Evolutionary conservation across 1,140 invertebrate species (phyloP).

Genomic region (Dinoponera quadriceps): DNA sequence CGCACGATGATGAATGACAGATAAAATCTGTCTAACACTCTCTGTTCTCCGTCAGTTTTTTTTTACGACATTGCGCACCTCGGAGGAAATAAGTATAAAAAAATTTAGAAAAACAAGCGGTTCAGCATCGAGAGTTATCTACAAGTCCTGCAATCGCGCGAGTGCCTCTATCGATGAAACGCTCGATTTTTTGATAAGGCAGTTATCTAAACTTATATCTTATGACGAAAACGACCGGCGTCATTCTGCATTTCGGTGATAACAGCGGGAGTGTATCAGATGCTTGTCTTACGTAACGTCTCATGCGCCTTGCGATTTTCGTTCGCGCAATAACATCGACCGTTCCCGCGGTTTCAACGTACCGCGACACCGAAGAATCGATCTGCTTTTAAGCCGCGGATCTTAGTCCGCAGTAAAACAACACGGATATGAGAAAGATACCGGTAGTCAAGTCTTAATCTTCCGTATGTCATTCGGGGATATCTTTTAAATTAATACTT

Average conservation of each 20-base stretch:
- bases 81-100: too few species aligned
- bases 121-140: neutral
- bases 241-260: neutral
- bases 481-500: neutral
- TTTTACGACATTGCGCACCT: too few species aligned
- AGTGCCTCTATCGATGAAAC: slow-evolving; percentile 32
- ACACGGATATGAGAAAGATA: neutral
- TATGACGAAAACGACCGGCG: slow-evolving; percentile 5
- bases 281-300: slow-evolving; percentile 22
- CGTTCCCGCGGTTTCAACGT: neutral
- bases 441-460: neutral
- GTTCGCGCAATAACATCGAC: slow-evolving; percentile 19
- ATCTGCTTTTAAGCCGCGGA: neutral
- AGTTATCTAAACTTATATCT: slow-evolving; percentile 30
- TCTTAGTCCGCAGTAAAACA: neutral
- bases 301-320: neutral
- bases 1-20: too few species aligned
- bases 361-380: slow-evolving; percentile 9
- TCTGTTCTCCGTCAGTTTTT: too few species aligned
- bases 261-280: slow-evolving; percentile 33
- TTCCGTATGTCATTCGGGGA: neutral
- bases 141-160: neutral
- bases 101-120: too few species aligned
- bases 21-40: too few species aligned
- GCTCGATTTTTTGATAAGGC: neutral